Base-by-base conservation (phyloP, 2,888 invertebrate genomes). In the Epinotia demarniana region DNA sequence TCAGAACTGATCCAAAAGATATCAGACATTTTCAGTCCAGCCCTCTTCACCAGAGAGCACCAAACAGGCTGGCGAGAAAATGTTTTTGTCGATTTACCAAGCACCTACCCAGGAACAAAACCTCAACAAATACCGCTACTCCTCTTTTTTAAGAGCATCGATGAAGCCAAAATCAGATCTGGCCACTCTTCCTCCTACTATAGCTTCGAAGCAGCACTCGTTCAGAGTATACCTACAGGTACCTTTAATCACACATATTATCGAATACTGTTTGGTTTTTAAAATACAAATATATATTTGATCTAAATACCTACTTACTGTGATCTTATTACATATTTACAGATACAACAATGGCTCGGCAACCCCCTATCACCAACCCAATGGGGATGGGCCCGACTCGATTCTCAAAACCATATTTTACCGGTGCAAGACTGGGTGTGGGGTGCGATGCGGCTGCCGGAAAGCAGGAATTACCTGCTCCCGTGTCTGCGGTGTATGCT, bases 1-100 rank as follows among this genome's bases (percentile, higher is more conserved):
- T 16, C 71, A 62, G 61, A 71, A 49, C 71, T 71, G 49, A 71
- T 49, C 49, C 71, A 71, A 61, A 71, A 71, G 13, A 62, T 62
- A 1, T 63, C 63, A 11, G n/a, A n/a, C 13, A 63, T 63, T 63
- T 63, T 63, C 43, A 63, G 18, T 43, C 61, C n/a, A 49, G 49
- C 71, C 60, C 18, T 71, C 55, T n/a, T 62, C 62, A 62, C 61
- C 71, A 13, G 71, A 71, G 12, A 62, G 53, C 33, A 71, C 62
- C 33, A 53, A 62, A 71, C 27, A 71, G 49, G 71, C 63, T 62
- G 71, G 71, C 33, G 71, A 71, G 53, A 71, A 71, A n/a, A n/a
- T n/a, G n/a, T n/a, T n/a, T n/a, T n/a, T n/a, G n/a, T n/a, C n/a
- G n/a, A n/a, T n/a, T n/a, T n/a, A n/a, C 61, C 33, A 43, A 43